phyloP scores from a whole-genome alignment of 2,113 vertebrate species.

The Oreochromis aureus region DNA sequence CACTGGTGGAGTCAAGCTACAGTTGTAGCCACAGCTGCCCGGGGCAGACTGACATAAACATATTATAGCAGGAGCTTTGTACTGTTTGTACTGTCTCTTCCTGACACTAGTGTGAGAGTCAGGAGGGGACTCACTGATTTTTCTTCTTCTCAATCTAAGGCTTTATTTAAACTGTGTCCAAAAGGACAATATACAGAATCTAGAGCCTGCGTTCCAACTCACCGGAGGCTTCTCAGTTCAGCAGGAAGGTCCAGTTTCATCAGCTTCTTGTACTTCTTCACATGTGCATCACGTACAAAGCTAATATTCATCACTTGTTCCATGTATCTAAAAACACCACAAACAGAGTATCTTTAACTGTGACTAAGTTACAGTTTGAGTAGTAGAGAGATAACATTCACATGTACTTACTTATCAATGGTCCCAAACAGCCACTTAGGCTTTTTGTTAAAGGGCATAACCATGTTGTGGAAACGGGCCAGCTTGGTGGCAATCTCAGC shows the following conservation, averaged over 20 bases:
- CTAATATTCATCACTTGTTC: slow-evolving; percentile 80
- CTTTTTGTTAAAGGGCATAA: slow-evolving; percentile 95
- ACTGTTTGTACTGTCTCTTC: not conserved
- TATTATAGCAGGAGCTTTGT: not conserved
- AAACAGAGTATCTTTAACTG: not conserved
- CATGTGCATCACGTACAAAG: slow-evolving; percentile 71
- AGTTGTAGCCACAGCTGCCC: too few species aligned
- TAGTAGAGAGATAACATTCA: not conserved
- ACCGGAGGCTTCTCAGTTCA: slow-evolving; percentile 85
- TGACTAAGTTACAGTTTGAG: not conserved
- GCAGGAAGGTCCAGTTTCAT: slow-evolving; percentile 76
- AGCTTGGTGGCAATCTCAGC: slow-evolving; percentile 83
- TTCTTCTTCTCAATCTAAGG: not conserved
- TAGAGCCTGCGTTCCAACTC: not conserved
- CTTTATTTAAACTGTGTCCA: not conserved
- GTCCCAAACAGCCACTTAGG: slow-evolving; percentile 90
- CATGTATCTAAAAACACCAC: slow-evolving; percentile 77
- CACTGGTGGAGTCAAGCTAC: too few species aligned
- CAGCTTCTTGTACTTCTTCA: slow-evolving; percentile 79
- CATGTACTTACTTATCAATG: slow-evolving; percentile 76
- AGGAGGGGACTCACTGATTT: not conserved
- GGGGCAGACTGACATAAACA: not conserved
- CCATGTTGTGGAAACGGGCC: slow-evolving; percentile 88
- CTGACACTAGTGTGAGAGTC: not conserved
- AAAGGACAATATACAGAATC: not conserved